Conservation (phyloP, 2,113 vertebrate species). For the Cynopterus brachyotis region DNA sequence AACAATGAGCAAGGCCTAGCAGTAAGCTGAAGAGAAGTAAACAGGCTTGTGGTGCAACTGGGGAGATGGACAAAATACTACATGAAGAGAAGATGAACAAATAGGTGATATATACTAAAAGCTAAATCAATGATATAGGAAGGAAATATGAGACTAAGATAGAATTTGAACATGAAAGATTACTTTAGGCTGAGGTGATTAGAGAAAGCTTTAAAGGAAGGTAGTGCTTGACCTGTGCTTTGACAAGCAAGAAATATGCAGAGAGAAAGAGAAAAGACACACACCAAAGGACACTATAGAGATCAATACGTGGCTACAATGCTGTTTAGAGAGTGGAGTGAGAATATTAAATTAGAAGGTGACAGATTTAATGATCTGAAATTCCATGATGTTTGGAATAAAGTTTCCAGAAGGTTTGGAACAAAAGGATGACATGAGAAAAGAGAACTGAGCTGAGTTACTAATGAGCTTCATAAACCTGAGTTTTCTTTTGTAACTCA, state of each 20-base stretch:
- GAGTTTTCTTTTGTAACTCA: not conserved
- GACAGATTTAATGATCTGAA: not conserved
- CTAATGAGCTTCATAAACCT: not conserved
- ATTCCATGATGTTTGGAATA: not conserved
- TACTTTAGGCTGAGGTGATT: not conserved
- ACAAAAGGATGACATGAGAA: not conserved
- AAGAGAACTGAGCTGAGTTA: not conserved
- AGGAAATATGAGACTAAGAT: not conserved
- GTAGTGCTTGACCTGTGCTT: not conserved
- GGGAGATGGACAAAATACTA: slow-evolving; percentile 4
- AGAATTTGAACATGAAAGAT: not conserved
- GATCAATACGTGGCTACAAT: not conserved
- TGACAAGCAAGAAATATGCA: not conserved
- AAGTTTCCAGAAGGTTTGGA: not conserved
- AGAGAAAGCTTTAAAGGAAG: not conserved
- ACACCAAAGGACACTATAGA: rapidly evolving
- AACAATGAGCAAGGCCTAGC: not conserved
- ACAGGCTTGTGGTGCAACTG: not conserved
- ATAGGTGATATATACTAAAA: not conserved
- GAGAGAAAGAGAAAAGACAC: not conserved
- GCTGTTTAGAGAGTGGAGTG: not conserved
- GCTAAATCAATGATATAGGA: not conserved
- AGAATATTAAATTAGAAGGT: not conserved
- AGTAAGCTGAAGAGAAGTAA: not conserved
- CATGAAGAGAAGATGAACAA: not conserved